Conservation (phyloP, 2,888 invertebrate species). For the Choreutis nemorana region DNA sequence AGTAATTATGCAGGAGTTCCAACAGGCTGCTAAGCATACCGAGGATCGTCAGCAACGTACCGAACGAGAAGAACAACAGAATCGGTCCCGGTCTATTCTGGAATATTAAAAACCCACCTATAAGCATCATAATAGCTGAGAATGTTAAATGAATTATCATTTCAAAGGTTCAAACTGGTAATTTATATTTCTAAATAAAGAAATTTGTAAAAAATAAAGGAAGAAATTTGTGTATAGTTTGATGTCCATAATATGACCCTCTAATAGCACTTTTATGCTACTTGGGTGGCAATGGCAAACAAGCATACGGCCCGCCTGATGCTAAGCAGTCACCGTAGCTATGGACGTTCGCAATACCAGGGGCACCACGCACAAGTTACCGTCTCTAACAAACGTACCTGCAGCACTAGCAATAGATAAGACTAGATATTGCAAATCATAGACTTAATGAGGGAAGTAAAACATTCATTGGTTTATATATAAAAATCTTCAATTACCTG, state of each 20-base stretch:
- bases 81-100: slow-evolving; percentile 4
- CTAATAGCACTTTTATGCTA: neutral
- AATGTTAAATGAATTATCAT: neutral
- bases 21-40: slow-evolving; percentile 1
- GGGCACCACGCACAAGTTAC: no score
- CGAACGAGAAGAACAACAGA: slow-evolving; percentile 4
- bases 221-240: neutral
- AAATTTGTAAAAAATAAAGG: neutral
- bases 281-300: neutral
- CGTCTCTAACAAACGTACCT: no score
- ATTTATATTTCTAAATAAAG: neutral
- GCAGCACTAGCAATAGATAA: no score
- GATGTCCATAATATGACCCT: neutral
- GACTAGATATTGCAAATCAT: no score
- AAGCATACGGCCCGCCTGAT: no score
- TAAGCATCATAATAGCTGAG: neutral
- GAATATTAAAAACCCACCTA: neutral
- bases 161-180: neutral
- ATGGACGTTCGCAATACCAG: no score
- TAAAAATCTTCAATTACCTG: no score
- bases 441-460: no score
- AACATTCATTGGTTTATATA: no score
- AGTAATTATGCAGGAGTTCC: slow-evolving; percentile 1
- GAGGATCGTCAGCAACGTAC: slow-evolving; percentile 1
- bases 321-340: no score